Base-by-base conservation (phyloP, 2,888 invertebrate genomes). In the Flabesymbios commensalis region DNA sequence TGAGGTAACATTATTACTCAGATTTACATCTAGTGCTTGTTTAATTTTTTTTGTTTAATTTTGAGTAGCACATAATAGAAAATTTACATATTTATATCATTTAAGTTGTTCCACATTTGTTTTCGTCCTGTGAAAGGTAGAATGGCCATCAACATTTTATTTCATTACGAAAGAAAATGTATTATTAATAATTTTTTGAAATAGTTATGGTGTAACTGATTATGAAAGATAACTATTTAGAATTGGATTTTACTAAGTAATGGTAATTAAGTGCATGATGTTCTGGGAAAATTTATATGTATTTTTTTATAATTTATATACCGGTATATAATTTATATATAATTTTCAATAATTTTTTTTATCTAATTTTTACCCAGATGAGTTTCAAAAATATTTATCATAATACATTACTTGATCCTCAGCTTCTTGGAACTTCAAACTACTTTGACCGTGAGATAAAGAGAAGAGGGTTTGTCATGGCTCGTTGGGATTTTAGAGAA, bases 371-470 rank as follows among this genome's bases (percentile, higher is more conserved):
- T 24, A 28, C 26, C 48, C 26, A 48, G 22, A 48, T 48, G 29
- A 48, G 29, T 28, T 26, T 29, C 24, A 29, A 48, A 5, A 29
- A 22, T 4, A 22, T 17, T 10, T 39, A 39, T 14, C 10, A 14
- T 17, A 39, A 39, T 14, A 4, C 14, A 5, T 53, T 1, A n/a
- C 31, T 39, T 5, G 22, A 22, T 43, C 48, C 43, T n/a, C 63
- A 68, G 68, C 36, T 52, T 2, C 22, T 26, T 17, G 66, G 68
- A 17, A 56, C 69, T 53, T 61, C 73, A 7, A 78, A 78, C 65
- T 83, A 83, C 71, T 71, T 83, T 61, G 79, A 79, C 49, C 70
- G 81, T n/a, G 83, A 83, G 65, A 78, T 81, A 31, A 79, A 80
- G 59, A 69, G 83, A 45, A 71, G 81, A 48, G 69, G 68, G 0